These are phyloP conservation scores for Semotilus atromaculatus DNA, from an alignment of 2,797 vertebrate genomes.

Conservation along the genomic window DNA sequence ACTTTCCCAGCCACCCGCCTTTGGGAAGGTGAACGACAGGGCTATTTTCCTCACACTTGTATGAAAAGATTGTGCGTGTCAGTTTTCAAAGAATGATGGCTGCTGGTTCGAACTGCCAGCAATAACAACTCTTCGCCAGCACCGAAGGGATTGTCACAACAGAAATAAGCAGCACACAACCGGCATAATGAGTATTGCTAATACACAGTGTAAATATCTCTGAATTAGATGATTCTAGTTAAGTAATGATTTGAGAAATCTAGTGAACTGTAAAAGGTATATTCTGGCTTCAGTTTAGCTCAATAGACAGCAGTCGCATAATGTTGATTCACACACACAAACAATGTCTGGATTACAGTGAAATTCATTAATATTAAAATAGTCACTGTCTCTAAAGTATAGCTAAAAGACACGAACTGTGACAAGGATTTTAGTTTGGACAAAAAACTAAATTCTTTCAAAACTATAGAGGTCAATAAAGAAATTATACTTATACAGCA, in stretches of 20 bases:
- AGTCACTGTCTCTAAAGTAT: too few relatives aligned
- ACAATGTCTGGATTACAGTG: too few relatives aligned
- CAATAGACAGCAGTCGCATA: too few relatives aligned
- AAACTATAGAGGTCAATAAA: too few relatives aligned
- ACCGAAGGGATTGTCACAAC: not conserved
- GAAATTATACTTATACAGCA: too few relatives aligned
- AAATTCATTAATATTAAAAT: too few relatives aligned
- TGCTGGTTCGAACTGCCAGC: constrained; percentile 7
- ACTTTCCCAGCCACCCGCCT: not conserved
- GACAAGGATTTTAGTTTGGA: too few relatives aligned
- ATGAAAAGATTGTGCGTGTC: constrained; percentile 36
- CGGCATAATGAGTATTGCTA: not conserved
- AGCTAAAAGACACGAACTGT: too few relatives aligned
- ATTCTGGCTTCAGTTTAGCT: too few relatives aligned
- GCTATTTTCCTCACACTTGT: constrained; percentile 53
- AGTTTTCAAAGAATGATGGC: constrained; percentile 25
- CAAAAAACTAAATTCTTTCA: too few relatives aligned
- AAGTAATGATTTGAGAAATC: not conserved
- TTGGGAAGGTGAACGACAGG: constrained; percentile 48
- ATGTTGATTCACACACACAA: too few relatives aligned
- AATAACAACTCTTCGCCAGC: constrained; percentile 22
- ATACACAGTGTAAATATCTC: not conserved
- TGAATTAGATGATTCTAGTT: not conserved
- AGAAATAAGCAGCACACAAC: constrained; percentile 8
- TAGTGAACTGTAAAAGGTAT: not conserved